Conservation (phyloP, 2,113 vertebrate genomes). For the Origma solitaria region DNA sequence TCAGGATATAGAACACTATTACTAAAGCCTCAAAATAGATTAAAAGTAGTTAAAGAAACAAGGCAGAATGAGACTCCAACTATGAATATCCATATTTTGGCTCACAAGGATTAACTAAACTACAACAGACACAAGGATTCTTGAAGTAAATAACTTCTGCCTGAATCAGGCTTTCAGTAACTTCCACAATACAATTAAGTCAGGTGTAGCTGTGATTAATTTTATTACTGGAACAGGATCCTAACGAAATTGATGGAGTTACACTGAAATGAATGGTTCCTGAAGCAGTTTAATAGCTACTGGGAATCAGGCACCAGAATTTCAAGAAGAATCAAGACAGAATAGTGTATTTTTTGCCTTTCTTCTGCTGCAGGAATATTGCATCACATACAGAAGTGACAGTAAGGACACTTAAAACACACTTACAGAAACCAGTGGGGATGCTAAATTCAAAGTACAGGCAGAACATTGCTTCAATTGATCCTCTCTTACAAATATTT, state of each 20-base stretch:
- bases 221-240: background rate
- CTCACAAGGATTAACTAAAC: background rate
- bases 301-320: background rate
- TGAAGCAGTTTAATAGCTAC: background rate
- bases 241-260: background rate
- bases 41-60: background rate
- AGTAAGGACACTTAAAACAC: conserved; percentile 36
- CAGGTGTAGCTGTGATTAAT: background rate
- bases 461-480: background rate
- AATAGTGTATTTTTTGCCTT: background rate
- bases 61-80: background rate
- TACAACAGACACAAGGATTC: background rate
- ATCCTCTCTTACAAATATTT: background rate
- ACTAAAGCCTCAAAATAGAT: background rate
- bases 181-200: background rate
- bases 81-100: background rate
- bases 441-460: background rate
- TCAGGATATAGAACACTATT: background rate
- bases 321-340: background rate
- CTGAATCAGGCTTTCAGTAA: background rate
- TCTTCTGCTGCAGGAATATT: background rate
- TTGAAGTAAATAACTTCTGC: background rate
- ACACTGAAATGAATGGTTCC: background rate
- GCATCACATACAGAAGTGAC: background rate
- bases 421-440: background rate